Evolutionary conservation across 2,113 vertebrate species (phyloP).

Genomic region (Callocephalon fimbriatum): DNA sequence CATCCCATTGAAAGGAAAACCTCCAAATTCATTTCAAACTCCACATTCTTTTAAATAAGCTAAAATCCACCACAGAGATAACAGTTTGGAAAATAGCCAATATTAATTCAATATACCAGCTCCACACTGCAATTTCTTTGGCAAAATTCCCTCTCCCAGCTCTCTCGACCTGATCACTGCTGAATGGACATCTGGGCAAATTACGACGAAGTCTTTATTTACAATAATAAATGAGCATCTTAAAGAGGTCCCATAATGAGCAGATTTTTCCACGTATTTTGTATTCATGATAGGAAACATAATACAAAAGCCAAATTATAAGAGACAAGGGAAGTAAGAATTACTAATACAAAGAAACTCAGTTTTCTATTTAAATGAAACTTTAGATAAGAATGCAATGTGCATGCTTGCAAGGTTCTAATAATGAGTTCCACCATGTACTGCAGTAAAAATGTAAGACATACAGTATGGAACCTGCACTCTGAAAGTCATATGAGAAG

Average conservation of each 20-base stretch:
- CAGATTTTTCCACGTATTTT: not conserved
- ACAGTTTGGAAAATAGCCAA: not conserved
- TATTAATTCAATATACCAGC: not conserved
- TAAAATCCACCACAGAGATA: too few species aligned
- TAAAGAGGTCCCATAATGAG: not conserved
- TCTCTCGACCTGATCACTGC: not conserved
- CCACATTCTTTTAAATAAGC: too few species aligned
- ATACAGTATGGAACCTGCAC: not conserved
- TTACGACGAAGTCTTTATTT: not conserved
- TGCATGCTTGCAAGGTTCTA: not conserved
- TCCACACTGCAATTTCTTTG: not conserved
- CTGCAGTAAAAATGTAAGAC: not conserved
- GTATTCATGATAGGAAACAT: not conserved
- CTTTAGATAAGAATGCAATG: not conserved
- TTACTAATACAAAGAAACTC: not conserved
- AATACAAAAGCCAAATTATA: not conserved
- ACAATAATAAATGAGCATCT: fast-evolving
- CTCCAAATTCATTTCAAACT: too few species aligned
- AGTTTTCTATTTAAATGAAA: not conserved
- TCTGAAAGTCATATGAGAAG: not conserved
- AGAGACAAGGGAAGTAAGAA: not conserved
- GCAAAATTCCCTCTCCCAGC: not conserved
- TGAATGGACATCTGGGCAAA: not conserved
- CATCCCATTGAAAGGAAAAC: too few species aligned
- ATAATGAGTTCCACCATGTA: not conserved